These are phyloP conservation scores for Chelonoidis abingdonii DNA, from an alignment of 2,113 vertebrate species.

Conservation along the genomic window DNA sequence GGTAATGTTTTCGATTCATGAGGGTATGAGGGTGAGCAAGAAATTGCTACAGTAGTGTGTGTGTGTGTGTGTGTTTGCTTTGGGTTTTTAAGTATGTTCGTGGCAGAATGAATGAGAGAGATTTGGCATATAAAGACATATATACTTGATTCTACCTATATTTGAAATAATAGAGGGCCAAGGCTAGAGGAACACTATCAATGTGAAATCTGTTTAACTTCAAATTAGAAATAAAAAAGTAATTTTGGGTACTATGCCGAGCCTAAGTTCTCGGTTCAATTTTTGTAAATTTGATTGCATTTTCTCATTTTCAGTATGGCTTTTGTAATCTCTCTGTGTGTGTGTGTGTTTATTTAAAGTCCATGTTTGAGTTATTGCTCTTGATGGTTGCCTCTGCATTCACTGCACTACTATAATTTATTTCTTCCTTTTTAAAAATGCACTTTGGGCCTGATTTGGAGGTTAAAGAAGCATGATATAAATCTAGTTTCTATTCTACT, in stretches of 20 bases:
- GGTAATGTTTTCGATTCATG: slow-evolving; percentile 69
- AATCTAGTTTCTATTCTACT: neutral
- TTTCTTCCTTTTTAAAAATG: slow-evolving; percentile 33
- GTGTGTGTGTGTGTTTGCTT: neutral
- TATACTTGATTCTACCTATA: neutral
- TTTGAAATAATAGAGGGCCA: neutral
- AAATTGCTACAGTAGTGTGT: neutral
- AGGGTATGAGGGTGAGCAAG: neutral
- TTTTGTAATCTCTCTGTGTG: neutral
- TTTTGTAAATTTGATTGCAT: neutral
- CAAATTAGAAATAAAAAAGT: accelerated
- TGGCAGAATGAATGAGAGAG: neutral
- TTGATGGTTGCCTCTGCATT: neutral
- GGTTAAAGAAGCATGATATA: neutral
- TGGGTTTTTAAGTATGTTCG: neutral
- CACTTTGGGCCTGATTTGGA: neutral
- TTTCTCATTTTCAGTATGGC: neutral
- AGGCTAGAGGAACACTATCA: neutral
- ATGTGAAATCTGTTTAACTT: neutral
- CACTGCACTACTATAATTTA: neutral
- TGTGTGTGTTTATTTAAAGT: neutral
- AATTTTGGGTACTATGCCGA: neutral
- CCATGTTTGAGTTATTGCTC: neutral
- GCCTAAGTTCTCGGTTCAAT: neutral
- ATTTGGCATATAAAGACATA: accelerated